Evolutionary conservation across 2,797 vertebrate genomes (phyloP), one percentile per base, ranked within the genome.

Genomic region (Mormyrus hasselquistii): DNA sequence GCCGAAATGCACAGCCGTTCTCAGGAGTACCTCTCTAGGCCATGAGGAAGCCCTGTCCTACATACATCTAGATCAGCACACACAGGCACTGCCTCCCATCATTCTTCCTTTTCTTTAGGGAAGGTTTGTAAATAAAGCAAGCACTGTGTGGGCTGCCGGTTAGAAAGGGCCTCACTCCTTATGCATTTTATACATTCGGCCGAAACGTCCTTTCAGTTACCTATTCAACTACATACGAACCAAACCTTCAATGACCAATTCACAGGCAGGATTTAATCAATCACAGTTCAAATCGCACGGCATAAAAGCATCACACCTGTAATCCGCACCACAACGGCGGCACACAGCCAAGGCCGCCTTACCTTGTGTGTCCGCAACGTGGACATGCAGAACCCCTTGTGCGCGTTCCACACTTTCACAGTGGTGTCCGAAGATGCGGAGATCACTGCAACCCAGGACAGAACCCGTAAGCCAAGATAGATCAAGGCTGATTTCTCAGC

Each of bases 371-470:
- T 99, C 94, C 99, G 97, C 96, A 99, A 95, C 90, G 98, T 99
- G 8, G 99, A 99, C 98, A 99, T 99, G 91, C 99, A 99, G 95
- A 99, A 99, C 8, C 99, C 99, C 94, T 99, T 99, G 91, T 99
- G 99, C 4, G 99, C 99, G 19, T 99, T 99, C 99, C 99, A 99
- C 55, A 99, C 99, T 96, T 99, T 99, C 88, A 99, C 98, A 53
- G 98, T 99, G 1, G 98, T 99, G 91, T 99, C 98, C 0, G 98
- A 99, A 83, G 99, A 99, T 57, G 98, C 98, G 91, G 99, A 99
- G 96, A 99, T 99, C 94, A 99, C 99, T 99, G 92, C 38, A 93
- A 93, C 50, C 92, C 76, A 90, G 25, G 22, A 59, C 2, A 16
- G 83, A 69, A 57, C 5, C 10, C 22, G 73, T 79, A 7, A 79